These are phyloP conservation scores for Alligator mississippiensis DNA, from an alignment of 2,113 vertebrate species.

Conservation along the genomic window DNA sequence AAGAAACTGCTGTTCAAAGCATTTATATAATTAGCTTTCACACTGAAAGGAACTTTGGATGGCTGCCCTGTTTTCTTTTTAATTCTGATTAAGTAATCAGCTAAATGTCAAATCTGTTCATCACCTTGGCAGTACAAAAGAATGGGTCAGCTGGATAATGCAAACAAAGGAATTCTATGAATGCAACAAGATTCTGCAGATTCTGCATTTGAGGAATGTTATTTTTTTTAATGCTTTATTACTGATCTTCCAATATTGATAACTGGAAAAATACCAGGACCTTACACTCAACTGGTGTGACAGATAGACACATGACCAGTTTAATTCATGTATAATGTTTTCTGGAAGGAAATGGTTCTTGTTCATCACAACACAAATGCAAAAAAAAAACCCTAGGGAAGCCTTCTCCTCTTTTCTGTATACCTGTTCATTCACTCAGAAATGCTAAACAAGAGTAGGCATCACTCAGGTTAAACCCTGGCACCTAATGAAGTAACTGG, in stretches of 20 bases:
- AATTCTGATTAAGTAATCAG: conserved; percentile 64
- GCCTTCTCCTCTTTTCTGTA: not conserved
- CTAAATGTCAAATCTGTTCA: conserved; percentile 65
- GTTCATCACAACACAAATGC: not conserved
- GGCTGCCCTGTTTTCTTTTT: conserved; percentile 72
- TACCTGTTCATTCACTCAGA: not conserved
- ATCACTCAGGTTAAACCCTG: not conserved
- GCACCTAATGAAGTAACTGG: not conserved
- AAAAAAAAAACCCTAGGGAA: not conserved
- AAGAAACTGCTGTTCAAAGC: conserved; percentile 80
- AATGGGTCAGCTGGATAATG: conserved; percentile 39
- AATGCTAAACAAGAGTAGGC: not conserved
- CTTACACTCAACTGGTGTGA: conserved; percentile 17
- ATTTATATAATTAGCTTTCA: conserved; percentile 82
- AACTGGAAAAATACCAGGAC: conserved; percentile 29
- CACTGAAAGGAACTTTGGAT: conserved; percentile 71
- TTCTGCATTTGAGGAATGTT: conserved; percentile 45
- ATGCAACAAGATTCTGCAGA: conserved; percentile 40
- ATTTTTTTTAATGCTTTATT: conserved; percentile 31
- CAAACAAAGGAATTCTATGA: conserved; percentile 59
- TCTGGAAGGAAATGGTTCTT: conserved; percentile 20
- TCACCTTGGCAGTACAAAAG: conserved; percentile 63
- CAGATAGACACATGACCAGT: conserved; percentile 16
- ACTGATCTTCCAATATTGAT: conserved; percentile 31
- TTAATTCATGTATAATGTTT: conserved; percentile 7